Evolutionary conservation across 2,888 invertebrate species (phyloP), one percentile per base, ranked within the genome.

Genomic region (Cephus runcator): DNA sequence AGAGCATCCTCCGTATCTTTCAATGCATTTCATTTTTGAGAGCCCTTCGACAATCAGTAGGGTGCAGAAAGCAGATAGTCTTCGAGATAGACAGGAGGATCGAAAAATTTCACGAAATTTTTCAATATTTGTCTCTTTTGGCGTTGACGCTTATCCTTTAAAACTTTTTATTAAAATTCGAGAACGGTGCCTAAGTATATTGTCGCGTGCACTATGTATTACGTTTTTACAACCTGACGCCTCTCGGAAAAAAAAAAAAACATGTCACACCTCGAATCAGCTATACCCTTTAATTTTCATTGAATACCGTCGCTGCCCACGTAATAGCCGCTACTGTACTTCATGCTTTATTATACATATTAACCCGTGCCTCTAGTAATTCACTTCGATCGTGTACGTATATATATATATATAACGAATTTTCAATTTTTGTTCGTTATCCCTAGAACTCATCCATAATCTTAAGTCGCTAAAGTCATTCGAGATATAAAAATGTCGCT

Each of bases 161-260:
- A 30, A 6, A 3, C 0, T 30, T 69, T 69, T 69, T 23, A 34
- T 31, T 71, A 11, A 31, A 71, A 71, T 31, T 71, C 9, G 71
- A 71, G 34, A 71, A 71, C 31, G 71, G 71, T 71, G 71, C 71
- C 71, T 71, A 71, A 33, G 75, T 79, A 79, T 84, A 85, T 84
- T 80, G 84, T 86, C 86, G 84, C 85, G 84, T 86, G 86, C 82
- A 81, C 77, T 78, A 78, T 74, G 80, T 83, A 83, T 80, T 82
- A 83, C 79, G 75, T 82, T 82, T 81, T 81, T 79, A 76, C 73
- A 78, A 80, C 79, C 23, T 56, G 15, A 56, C 23, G 56, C 23
- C 56, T 56, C 23, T 2, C 9, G 23, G 23, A 23, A 56, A 23
- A 56, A 56, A 12, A 35, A 35, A 40, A 23, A 35, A 35, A 35